A percentile compares a stretch with the other conserved stretches of the same genome.
Conservation (phyloP, 2,888 invertebrate genomes). For the Aphidoletes aphidimyza region DNA sequence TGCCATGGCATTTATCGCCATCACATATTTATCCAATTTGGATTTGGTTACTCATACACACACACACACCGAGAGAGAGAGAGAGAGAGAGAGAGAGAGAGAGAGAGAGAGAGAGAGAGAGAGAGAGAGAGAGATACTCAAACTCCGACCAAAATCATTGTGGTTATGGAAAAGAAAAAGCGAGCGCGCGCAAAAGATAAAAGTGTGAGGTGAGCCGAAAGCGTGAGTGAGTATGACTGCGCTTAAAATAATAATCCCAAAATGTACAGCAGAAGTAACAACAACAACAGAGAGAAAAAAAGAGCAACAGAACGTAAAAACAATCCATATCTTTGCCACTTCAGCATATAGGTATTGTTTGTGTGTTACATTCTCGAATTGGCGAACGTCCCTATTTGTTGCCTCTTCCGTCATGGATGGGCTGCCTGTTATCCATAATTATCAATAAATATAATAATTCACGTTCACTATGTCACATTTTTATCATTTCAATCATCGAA, state of each 20-base stretch:
- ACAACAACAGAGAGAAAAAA: not conserved
- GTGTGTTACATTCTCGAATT: no score
- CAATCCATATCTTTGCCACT: not conserved
- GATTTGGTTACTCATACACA: not conserved
- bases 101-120: no score
- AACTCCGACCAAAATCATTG: no score
- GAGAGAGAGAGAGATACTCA: no score
- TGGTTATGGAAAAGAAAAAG: not conserved
- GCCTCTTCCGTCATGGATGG: constrained; percentile 1
- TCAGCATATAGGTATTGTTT: not conserved
- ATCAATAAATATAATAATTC: constrained; percentile 54
- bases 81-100: not conserved
- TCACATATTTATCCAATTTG: constrained; percentile 35
- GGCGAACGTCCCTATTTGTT: constrained; percentile 3
- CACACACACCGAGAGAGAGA: not conserved
- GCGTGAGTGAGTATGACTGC: not conserved
- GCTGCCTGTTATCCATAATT: constrained; percentile 47
- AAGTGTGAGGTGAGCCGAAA: not conserved
- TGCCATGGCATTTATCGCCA: constrained; percentile 1
- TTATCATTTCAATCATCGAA: constrained; percentile 54
- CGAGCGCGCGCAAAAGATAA: not conserved
- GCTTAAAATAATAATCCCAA: not conserved
- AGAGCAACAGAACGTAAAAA: not conserved
- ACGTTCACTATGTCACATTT: constrained; percentile 54
- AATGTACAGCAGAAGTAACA: not conserved